Conservation (phyloP, 23 tunicate species). For the Styela plicata region DNA sequence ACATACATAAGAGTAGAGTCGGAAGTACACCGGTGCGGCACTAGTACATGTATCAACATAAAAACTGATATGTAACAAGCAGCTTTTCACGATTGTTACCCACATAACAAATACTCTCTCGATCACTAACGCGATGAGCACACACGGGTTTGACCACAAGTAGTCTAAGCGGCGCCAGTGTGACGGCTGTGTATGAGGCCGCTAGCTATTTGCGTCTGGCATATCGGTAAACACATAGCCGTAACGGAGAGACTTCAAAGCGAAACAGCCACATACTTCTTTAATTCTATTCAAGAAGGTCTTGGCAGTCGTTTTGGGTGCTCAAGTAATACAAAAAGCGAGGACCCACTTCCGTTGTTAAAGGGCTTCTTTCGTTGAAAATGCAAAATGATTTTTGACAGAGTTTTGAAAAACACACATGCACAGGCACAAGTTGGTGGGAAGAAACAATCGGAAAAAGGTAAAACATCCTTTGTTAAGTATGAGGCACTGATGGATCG, state of each 20-base stretch:
- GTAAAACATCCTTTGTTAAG: no score
- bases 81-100: neutral
- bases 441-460: no score
- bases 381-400: no score
- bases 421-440: no score
- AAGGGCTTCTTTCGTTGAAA: no score
- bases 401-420: no score
- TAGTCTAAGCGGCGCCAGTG: slow-evolving; percentile 30
- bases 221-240: slow-evolving; percentile 19
- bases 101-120: neutral
- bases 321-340: no score
- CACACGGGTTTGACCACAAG: slow-evolving; percentile 15
- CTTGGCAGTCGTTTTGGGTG: neutral
- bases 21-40: neutral
- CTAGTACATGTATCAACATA: neutral
- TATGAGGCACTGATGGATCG: no score
- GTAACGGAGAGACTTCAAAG: neutral
- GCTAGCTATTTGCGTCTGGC: slow-evolving; percentile 41
- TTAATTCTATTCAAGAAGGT: neutral
- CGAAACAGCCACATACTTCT: neutral
- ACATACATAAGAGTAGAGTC: neutral
- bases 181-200: slow-evolving; percentile 19
- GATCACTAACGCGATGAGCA: neutral
- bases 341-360: no score
- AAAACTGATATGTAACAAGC: neutral